Evolutionary conservation across 2,113 vertebrate genomes (phyloP), one percentile per base, ranked within the genome.

Genomic region (Albula glossodonta): DNA sequence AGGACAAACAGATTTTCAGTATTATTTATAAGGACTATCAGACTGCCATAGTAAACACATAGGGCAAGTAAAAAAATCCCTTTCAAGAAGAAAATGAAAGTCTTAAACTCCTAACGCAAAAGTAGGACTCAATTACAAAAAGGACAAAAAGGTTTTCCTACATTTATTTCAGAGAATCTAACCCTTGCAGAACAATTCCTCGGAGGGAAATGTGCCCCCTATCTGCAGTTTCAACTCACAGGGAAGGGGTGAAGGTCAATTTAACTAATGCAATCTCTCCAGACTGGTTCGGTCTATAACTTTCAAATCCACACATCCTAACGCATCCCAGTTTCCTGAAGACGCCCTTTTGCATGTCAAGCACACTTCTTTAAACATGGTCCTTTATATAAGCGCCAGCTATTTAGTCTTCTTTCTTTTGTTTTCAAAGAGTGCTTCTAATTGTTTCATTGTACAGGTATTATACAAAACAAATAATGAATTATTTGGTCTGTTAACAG

Each of bases 1-100:
- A 25, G 22, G 7, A 70, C 51, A 74, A 25, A 51, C 11, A 13
- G 78, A 22, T 78, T 84, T 50, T 31, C 70, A 85, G 60, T 63
- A 13, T 66, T 49, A 8, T 31, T 85, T 51, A 85, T 80, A 48
- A 70, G 70, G 70, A 74, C 70, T 74, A 74, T 57, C 57, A 25
- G 77, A 56, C 25, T 57, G 25, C 22, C 25, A 85, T 52, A 25
- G 56, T 41, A 74, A n/a, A 31, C 77, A 70, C 70, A 74, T 22
- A 66, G 41, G 78, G 31, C 41, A 80, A 74, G 77, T 50, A 77
- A 78, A 41, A 41, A 53, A 22, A 81, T 80, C 48, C 56, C 56
- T 70, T 85, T 81, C 48, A 50, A 41, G 78, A 63, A 63, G 70
- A 41, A 60, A 19, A 41, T 41, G 53, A 48, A 49, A 50, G 15